Evolutionary conservation across 2,797 vertebrate genomes (phyloP), one percentile per base, ranked within the genome.

Genomic region (Erethizon dorsatum): DNA sequence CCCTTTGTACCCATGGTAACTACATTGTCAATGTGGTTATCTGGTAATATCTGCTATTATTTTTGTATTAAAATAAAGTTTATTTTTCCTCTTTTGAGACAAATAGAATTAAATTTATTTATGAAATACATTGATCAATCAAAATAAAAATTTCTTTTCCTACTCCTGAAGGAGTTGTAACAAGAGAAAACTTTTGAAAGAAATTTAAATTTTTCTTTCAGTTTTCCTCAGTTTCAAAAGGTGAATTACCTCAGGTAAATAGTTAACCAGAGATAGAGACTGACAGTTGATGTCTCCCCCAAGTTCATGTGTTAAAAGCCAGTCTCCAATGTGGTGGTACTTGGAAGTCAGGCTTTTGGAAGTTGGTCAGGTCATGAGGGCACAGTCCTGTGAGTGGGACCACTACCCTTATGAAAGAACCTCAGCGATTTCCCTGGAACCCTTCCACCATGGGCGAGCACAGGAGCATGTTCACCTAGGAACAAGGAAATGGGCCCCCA

Each of bases 31-130:
- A 12, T 78, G 54, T 86, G 57, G 10, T 24, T 88, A 84, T 37
- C 24, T 87, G 52, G 5, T 6, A 84, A 82, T 52, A 84, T 78
- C 37, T 28, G 82, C 28, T 57, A 87, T 50, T 83, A 93, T 56
- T 93, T 96, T 79, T 88, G 41, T 71, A 47, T 37, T 54, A n/a
- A 90, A 97, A 37, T n/a, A 78, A 77, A 94, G 18, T 69, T 47
- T 54, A 37, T 56, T 92, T 88, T 83, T 84, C 52, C 45, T 69
- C 47, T 92, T 85, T 82, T 10, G 31, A 86, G 47, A 92, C 63
- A 96, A 92, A 88, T 8, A 75, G 4, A 91, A 65, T 78, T 73
- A 91, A 50, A 73, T 26, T 63, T 56, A 57, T 77, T 69, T 90
- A 59, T 65, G 31, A 83, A 84, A 83, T 2, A 69, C 47, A 7